Conservation (phyloP, 1,140 invertebrate species). For the Anthonomus grandis region DNA sequence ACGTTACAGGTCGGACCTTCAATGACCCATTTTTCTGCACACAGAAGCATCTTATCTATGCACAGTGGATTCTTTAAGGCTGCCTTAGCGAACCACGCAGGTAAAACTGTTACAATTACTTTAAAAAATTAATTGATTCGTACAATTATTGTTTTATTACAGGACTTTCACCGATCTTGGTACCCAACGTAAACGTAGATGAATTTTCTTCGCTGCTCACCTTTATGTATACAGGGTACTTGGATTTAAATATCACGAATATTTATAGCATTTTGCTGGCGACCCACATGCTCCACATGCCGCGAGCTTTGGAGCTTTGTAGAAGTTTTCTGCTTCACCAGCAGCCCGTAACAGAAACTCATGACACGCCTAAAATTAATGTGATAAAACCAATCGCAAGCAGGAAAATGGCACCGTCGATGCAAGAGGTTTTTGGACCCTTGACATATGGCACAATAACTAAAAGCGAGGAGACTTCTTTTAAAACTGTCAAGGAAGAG, state of each 20-base stretch:
- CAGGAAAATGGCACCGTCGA: conserved; percentile 41
- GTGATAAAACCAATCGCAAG: conserved; percentile 53
- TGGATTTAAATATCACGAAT: conserved; percentile 67
- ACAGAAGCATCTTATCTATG: conserved; percentile 61
- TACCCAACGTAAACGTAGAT: conserved; percentile 61
- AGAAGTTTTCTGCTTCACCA: conserved; percentile 50
- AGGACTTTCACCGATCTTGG: conserved; percentile 46
- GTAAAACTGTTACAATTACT: conserved; percentile 26
- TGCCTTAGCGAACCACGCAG: conserved; percentile 47
- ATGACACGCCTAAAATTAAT: conserved; percentile 29
- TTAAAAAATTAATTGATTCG: neutral
- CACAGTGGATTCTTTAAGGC: conserved; percentile 70
- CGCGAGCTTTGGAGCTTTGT: conserved; percentile 67
- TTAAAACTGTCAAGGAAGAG: conserved; percentile 28
- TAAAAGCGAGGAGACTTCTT: conserved; percentile 40
- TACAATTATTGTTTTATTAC: conserved; percentile 16
- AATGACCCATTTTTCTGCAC: conserved; percentile 65
- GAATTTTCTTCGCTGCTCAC: conserved; percentile 69
- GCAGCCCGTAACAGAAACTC: conserved; percentile 15
- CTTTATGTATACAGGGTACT: conserved; percentile 74
- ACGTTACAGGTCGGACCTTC: conserved; percentile 61
- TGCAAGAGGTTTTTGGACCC: conserved; percentile 33
- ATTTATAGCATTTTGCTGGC: conserved; percentile 71
- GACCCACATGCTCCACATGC: conserved; percentile 73
- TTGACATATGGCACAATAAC: conserved; percentile 13